phyloP scores from a whole-genome alignment of 1,140 invertebrate genomes.

The Meloidogyne chitwoodi region DNA sequence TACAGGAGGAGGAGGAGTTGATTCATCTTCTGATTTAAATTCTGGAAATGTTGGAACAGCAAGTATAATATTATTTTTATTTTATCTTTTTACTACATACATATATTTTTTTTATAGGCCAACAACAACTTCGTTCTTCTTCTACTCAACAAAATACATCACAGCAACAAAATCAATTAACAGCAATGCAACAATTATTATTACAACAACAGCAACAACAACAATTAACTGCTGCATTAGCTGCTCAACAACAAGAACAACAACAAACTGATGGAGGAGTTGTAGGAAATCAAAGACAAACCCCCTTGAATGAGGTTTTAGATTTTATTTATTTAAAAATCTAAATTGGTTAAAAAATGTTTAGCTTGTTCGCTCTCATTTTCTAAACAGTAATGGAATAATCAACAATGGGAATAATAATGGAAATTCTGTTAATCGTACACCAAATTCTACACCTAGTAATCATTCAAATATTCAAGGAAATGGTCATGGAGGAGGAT shows the following conservation, averaged over 20 bases:
- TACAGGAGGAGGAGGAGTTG: not conserved
- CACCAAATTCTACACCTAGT: not conserved
- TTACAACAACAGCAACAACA: conserved; percentile 28
- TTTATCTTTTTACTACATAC: not conserved
- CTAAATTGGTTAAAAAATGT: not conserved
- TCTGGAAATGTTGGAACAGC: conserved; percentile 1
- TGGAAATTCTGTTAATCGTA: not conserved
- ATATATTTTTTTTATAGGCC: not conserved
- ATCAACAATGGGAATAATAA: not conserved
- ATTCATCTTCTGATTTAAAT: not conserved
- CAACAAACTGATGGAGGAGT: not conserved
- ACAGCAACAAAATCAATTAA: conserved; percentile 5
- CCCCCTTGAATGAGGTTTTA: not conserved
- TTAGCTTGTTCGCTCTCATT: not conserved
- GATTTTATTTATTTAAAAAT: not conserved
- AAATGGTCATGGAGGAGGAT: not conserved
- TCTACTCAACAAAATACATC: not conserved
- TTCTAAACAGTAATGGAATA: not conserved
- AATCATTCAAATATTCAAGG: not conserved
- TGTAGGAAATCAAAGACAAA: conserved; percentile 1
- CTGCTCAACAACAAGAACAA: conserved; percentile 8
- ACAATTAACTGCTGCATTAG: conserved; percentile 9
- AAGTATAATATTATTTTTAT: not conserved
- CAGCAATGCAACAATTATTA: conserved; percentile 20
- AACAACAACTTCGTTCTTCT: conserved; percentile 8